Evolutionary conservation across 2,888 invertebrate genomes (phyloP).

Genomic region (Galerucella calmariensis): DNA sequence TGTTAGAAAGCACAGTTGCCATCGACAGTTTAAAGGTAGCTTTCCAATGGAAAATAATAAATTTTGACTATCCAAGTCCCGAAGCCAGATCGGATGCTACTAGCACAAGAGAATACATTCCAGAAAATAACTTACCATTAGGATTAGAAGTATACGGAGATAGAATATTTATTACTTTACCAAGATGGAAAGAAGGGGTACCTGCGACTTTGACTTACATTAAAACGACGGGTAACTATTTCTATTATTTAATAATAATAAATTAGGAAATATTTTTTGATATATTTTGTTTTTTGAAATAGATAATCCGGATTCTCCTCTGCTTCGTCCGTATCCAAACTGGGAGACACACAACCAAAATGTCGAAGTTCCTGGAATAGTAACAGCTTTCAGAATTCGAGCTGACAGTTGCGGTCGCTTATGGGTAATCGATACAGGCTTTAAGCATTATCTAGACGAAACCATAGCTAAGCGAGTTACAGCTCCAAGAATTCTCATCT

Average conservation of each 20-base stretch:
- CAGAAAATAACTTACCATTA: conserved; percentile 78
- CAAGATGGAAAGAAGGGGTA: conserved; percentile 80
- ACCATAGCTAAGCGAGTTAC: conserved; percentile 62
- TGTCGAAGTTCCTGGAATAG: conserved; percentile 68
- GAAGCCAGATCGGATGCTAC: conserved; percentile 71
- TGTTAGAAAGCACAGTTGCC: conserved; percentile 14
- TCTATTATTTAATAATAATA: neutral
- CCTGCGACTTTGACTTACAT: conserved; percentile 80
- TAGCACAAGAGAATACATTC: conserved; percentile 71
- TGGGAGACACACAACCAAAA: conserved; percentile 78
- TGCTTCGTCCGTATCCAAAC: conserved; percentile 80
- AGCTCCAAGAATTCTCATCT: conserved; percentile 73
- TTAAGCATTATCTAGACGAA: conserved; percentile 70
- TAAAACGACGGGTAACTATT: conserved; percentile 72
- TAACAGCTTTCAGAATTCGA: conserved; percentile 78
- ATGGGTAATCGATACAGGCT: conserved; percentile 83
- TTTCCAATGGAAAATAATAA: conserved; percentile 80
- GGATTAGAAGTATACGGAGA: conserved; percentile 78
- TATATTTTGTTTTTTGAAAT: conserved; percentile 40
- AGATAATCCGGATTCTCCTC: conserved; percentile 77
- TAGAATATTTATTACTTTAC: conserved; percentile 78
- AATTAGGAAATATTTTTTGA: neutral
- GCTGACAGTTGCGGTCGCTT: conserved; percentile 81
- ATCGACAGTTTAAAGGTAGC: conserved; percentile 74
- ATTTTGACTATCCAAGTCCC: conserved; percentile 73